These are phyloP conservation scores for Meteorus cinctellus DNA, from an alignment of 2,888 invertebrate species.

Conservation along the genomic window DNA sequence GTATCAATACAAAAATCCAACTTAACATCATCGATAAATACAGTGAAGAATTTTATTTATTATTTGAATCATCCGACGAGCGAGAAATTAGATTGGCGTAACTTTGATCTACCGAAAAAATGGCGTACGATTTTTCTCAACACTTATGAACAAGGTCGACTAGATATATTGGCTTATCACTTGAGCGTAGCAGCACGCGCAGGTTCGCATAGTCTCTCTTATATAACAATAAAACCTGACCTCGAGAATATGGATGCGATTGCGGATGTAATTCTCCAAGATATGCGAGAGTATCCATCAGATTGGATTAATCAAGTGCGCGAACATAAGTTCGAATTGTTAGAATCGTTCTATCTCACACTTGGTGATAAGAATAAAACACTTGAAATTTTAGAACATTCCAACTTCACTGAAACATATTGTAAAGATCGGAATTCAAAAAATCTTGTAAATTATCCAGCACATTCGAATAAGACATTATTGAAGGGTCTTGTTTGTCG, in stretches of 20 bases:
- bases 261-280: constrained; percentile 56
- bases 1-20: constrained; percentile 60
- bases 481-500: constrained; percentile 63
- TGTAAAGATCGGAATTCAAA: constrained; percentile 56
- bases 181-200: constrained; percentile 60
- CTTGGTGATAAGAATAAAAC: constrained; percentile 62
- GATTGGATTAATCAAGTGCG: constrained; percentile 63
- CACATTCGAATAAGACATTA: constrained; percentile 59
- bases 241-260: constrained; percentile 62
- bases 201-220: constrained; percentile 60
- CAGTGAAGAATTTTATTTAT: constrained; percentile 54
- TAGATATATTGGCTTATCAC: constrained; percentile 61
- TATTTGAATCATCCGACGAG: constrained; percentile 56
- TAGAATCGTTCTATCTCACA: constrained; percentile 67
- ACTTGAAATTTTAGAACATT: constrained; percentile 62
- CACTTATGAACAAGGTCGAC: constrained; percentile 52
- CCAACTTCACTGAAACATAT: constrained; percentile 62
- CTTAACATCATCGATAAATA: constrained; percentile 60
- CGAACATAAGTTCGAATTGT: constrained; percentile 56
- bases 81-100: constrained; percentile 56
- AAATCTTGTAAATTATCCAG: constrained; percentile 62
- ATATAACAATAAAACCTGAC: constrained; percentile 59
- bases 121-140: constrained; percentile 57
- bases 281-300: constrained; percentile 56
- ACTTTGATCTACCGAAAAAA: constrained; percentile 50